Base-by-base conservation (phyloP, 2,113 vertebrate species). In the Asarcornis scutulata region DNA sequence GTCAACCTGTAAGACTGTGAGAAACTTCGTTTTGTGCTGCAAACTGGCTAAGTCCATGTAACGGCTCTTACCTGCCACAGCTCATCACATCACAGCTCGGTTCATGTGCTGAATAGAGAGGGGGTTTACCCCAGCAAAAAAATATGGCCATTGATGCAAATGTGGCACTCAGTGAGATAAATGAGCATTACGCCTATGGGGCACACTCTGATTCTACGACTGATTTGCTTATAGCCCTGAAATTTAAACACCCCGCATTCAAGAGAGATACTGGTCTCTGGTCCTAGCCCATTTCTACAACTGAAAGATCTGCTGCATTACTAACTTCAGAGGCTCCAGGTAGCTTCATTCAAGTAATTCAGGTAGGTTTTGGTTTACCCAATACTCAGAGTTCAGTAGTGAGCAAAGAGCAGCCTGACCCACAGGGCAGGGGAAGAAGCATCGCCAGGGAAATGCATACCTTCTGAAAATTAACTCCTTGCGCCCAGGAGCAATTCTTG, bases 401-500 rank as follows among this genome's bases (percentile, higher is more conserved):
- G 40, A 40, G 64, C 69, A 55, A 31, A 29, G 7, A 59, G 67
- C 62, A 40, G 21, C 9, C 67, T n/a, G 63, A 44, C 18, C 42
- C 29, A 21, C 1, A 8, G 38, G 25, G 4, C 3, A 13, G 23
- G n/a, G 44, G 13, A 15, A 69, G 26, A 42, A 86, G 36, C 52
- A 36, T 17, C 34, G 12, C 40, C 60, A 58, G 42, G 42, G 44
- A 82, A 95, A 97, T 73, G 96, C 95, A 46, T 68, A 99, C 99
- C 99, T 98, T 99, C 95, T 98, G 98, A 76, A 99, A 99, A 95
- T 99, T 98, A n/a, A 99, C 96, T 96, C 98, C 99, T 97, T 98
- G 98, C 9, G 99, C 99, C 99, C 99, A 99, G 29, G 99, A 99
- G 89, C 99, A 99, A 34, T 99, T 99, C 96, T 98, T 99, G 38